These are phyloP conservation scores for Leptinotarsa texana DNA, from an alignment of 1,140 invertebrate genomes.

Conservation along the genomic window DNA sequence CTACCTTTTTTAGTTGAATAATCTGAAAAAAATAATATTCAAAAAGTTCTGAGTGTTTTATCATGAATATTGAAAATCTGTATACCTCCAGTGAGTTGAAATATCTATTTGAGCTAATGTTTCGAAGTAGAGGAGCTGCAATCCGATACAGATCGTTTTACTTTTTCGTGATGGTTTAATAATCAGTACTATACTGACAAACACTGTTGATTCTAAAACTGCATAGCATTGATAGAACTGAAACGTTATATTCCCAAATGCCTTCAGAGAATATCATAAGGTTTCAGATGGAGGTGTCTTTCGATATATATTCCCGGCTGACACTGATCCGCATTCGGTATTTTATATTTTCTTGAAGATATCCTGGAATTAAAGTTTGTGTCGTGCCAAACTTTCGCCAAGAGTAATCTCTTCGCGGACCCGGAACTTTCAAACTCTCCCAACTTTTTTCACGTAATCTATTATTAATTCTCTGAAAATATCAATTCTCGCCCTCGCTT, in stretches of 20 bases:
- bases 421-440: slow-evolving; percentile 31
- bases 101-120: too few relatives aligned
- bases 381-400: slow-evolving; percentile 10
- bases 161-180: slow-evolving; percentile 25
- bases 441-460: slow-evolving; percentile 38
- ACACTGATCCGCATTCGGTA: slow-evolving; percentile 47
- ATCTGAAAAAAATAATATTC: too few relatives aligned
- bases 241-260: too few relatives aligned
- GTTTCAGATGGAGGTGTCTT: slow-evolving; percentile 43
- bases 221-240: too few relatives aligned
- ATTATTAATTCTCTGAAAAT: slow-evolving; percentile 40
- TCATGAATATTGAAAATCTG: too few relatives aligned
- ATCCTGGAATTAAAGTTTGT: slow-evolving; percentile 37
- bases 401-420: slow-evolving; percentile 35
- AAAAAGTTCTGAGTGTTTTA: too few relatives aligned
- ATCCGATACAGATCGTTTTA: too few relatives aligned
- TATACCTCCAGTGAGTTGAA: too few relatives aligned
- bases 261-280: too few relatives aligned
- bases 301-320: slow-evolving; percentile 42
- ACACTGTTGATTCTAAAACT: too few relatives aligned
- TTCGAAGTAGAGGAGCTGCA: too few relatives aligned
- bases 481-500: slow-evolving; percentile 27
- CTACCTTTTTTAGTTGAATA: too few relatives aligned
- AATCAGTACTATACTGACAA: background rate
- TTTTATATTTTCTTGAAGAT: slow-evolving; percentile 40